Percentiles rank a stretch among this genome's conserved stretches.
These are phyloP conservation scores for Caenorhabditis latens DNA, from an alignment of 1,140 invertebrate species.

Conservation along the genomic window DNA sequence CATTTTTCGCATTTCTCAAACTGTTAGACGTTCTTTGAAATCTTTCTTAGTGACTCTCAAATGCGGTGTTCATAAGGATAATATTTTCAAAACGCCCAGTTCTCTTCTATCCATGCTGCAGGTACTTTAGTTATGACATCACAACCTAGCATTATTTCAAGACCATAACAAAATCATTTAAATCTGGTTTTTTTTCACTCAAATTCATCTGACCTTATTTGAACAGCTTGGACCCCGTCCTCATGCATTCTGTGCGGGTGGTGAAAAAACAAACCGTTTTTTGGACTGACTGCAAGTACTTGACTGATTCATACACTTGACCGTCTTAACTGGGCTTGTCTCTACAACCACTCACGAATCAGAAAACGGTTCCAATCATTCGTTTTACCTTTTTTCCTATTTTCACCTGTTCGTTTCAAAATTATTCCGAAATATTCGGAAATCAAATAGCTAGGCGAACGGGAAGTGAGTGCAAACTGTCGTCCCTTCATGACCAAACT, in stretches of 20 bases:
- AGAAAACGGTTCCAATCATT: background rate
- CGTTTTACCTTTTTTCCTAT: background rate
- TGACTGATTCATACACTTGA: constrained; percentile 41
- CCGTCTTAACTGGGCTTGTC: constrained; percentile 21
- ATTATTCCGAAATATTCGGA: background rate
- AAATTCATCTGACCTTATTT: background rate
- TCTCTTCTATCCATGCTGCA: too few relatives aligned
- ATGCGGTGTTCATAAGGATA: too few relatives aligned
- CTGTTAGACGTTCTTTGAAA: too few relatives aligned
- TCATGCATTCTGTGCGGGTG: constrained; percentile 7
- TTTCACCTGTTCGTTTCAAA: background rate
- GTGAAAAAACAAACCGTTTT: constrained; percentile 32
- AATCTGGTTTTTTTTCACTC: too few relatives aligned
- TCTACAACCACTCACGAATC: constrained; percentile 8
- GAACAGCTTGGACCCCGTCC: constrained; percentile 4
- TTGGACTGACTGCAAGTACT: background rate
- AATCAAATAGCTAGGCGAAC: background rate
- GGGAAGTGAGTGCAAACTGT: constrained; percentile 17
- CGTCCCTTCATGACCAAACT: constrained; percentile 30
- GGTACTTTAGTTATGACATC: too few relatives aligned
- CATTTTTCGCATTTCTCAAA: background rate
- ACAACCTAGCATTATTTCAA: too few relatives aligned
- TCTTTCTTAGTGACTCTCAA: too few relatives aligned
- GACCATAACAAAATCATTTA: too few relatives aligned
- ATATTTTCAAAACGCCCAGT: too few relatives aligned